Percentiles rank a stretch among this genome's conserved stretches.
Evolutionary conservation across 2,113 vertebrate species (phyloP).

Genomic region (Nerophis ophidion): DNA sequence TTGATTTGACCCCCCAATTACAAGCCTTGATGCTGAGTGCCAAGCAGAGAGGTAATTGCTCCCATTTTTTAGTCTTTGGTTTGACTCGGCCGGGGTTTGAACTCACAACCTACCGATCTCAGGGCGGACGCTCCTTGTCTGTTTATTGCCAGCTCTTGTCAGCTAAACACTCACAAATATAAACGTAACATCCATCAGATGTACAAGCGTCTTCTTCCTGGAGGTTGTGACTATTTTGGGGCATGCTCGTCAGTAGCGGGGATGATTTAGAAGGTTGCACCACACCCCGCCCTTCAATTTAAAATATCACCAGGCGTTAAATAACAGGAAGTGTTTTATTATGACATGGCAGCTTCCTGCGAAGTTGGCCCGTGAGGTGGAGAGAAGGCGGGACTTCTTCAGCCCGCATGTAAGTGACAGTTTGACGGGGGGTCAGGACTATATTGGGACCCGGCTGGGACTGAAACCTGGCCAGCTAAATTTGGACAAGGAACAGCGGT

Average conservation of each 20-base stretch:
- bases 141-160: conserved; percentile 20
- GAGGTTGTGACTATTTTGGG: conserved; percentile 76
- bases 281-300: not conserved
- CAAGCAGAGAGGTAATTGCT: too few relatives aligned
- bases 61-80: too few relatives aligned
- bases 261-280: conserved; percentile 1
- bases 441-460: conserved; percentile 62
- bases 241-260: conserved; percentile 29
- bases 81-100: too few relatives aligned
- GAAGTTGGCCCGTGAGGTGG: conserved; percentile 3
- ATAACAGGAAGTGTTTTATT: conserved; percentile 9
- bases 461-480: conserved; percentile 59
- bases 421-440: conserved; percentile 28
- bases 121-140: conserved; percentile 15
- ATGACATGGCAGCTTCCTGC: not conserved
- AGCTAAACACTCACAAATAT: conserved; percentile 33
- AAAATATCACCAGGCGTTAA: conserved; percentile 12
- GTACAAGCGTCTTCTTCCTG: conserved; percentile 24
- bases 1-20: not conserved
- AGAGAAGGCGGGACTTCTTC: conserved; percentile 21
- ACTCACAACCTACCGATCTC: too few relatives aligned
- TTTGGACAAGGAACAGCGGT: conserved; percentile 56
- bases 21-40: not conserved
- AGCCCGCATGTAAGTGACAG: conserved; percentile 46
- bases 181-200: conserved; percentile 60